A percentile compares a stretch with the other conserved stretches of the same genome.
These are phyloP conservation scores for Brachionus asplanchnoidis DNA, from an alignment of 1,140 invertebrate species.

Conservation along the genomic window DNA sequence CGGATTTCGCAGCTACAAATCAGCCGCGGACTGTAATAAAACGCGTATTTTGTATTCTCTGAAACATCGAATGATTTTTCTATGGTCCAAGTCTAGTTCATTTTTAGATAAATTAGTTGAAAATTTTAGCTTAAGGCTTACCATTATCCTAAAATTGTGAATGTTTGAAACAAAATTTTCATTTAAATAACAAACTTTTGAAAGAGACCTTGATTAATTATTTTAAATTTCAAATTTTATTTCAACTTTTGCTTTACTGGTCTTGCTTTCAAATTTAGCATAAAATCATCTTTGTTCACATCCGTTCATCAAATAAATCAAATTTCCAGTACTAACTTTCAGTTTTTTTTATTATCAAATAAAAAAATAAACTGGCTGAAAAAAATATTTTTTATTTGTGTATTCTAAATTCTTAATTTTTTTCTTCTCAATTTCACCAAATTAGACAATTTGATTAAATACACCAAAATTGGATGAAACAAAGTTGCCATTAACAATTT, in stretches of 20 bases:
- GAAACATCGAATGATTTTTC: slow-evolving; percentile 3
- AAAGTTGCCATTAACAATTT: too few species aligned
- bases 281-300: background rate
- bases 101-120: background rate
- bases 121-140: background rate
- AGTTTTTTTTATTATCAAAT: background rate
- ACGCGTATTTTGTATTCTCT: background rate
- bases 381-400: too few species aligned
- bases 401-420: too few species aligned
- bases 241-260: background rate
- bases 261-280: background rate
- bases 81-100: background rate
- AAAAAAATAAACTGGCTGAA: too few species aligned
- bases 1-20: background rate
- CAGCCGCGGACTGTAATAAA: background rate
- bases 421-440: too few species aligned
- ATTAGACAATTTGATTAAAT: too few species aligned
- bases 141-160: background rate
- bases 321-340: background rate
- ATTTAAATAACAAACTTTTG: background rate
- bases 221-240: background rate
- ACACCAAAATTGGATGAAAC: too few species aligned
- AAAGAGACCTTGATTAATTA: background rate
- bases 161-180: background rate
- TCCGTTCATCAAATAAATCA: background rate